Percentiles rank a stretch among this genome's conserved stretches.
Conservation (phyloP, 2,888 invertebrate species). For the Lasioglossum vierecki region DNA sequence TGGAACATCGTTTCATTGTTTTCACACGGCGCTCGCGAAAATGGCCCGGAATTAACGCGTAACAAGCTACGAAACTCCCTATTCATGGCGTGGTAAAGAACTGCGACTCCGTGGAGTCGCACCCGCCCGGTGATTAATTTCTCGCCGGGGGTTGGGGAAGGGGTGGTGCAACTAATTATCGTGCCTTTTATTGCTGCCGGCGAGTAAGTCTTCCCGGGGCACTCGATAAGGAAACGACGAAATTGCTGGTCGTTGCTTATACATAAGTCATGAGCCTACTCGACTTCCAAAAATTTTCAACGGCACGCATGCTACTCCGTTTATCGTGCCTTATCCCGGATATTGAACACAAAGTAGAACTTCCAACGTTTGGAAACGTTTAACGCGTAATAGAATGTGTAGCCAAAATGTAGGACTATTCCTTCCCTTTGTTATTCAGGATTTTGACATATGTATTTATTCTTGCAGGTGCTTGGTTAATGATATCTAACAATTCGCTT, state of each 20-base stretch:
- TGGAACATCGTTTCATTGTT: constrained; percentile 28
- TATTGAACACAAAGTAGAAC: background rate
- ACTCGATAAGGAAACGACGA: constrained; percentile 35
- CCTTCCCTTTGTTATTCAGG: background rate
- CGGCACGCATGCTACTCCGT: background rate
- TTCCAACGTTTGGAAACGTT: background rate
- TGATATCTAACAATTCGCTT: no score
- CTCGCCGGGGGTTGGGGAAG: constrained; percentile 14
- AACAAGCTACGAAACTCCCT: constrained; percentile 49
- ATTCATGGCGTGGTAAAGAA: constrained; percentile 46
- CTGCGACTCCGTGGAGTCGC: constrained; percentile 58
- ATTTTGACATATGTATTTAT: background rate
- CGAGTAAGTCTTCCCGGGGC: constrained; percentile 31
- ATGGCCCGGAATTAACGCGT: constrained; percentile 52
- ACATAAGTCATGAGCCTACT: background rate
- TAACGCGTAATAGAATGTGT: background rate
- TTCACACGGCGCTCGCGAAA: constrained; percentile 44
- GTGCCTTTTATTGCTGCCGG: constrained; percentile 57
- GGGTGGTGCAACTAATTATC: constrained; percentile 68
- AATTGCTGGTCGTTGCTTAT: constrained; percentile 25
- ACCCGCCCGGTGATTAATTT: constrained; percentile 66
- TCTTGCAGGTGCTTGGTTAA: no score
- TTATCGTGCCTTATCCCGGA: background rate
- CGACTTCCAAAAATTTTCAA: constrained; percentile 9
- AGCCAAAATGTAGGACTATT: background rate